Evolutionary conservation across 2,888 invertebrate genomes (phyloP), one percentile per base, ranked within the genome.

Genomic region (Tetropium fuscum): DNA sequence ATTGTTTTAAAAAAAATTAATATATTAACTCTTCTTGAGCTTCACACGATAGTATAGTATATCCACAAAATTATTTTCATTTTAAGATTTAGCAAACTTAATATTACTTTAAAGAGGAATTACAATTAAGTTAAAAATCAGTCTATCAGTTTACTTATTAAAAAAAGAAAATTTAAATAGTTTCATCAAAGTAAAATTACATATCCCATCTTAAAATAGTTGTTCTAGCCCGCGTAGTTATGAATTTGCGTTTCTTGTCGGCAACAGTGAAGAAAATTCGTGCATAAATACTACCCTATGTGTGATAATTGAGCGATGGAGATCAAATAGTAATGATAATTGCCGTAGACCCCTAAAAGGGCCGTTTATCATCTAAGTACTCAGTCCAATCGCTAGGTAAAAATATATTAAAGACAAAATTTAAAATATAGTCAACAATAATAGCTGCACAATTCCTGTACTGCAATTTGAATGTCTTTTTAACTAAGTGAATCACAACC

Each of bases 401-500:
- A 51, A 34, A 48, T 32, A 48, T 48, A 48, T 36, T 20, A 48
- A 45, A 19, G 11, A 20, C 36, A 44, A 48, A 51, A 51, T 40
- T 76, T 74, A 76, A 78, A 77, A 78, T 75, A 75, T 73, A 73
- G 74, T 76, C 75, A 78, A 78, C 77, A 77, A 68, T 73, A n/a
- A n/a, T 72, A 77, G 77, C 77, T 78, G 77, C 78, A 78, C 77
- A 76, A 75, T 77, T 75, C 75, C 76, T 71, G 73, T 73, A 76
- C 75, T 71, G 74, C 76, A 75, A 73, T 72, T 51, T 43, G 20
- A 60, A 34, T 63, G 56, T 56, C 61, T 63, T 72, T 34, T 65
- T 73, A 71, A 72, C 74, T 77, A 78, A 74, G 73, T 74, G 77
- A 66, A 82, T 82, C 81, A 81, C 81, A 81, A 81, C 81, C 81